These are phyloP conservation scores for Euplexia lucipara DNA, from an alignment of 2,888 invertebrate species.

Conservation along the genomic window DNA sequence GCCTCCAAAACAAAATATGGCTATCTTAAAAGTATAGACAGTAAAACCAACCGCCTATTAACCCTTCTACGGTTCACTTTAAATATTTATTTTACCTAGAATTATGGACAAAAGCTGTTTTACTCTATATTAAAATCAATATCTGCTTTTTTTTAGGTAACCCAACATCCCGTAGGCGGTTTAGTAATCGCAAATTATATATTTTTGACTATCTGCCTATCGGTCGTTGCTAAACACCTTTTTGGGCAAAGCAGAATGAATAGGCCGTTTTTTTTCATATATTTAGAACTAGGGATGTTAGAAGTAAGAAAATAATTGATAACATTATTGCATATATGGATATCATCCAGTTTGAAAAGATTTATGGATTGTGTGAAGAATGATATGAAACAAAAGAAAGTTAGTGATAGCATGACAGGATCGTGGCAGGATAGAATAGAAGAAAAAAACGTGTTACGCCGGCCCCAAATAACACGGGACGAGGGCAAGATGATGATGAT, in stretches of 20 bases:
- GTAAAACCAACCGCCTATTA: neutral
- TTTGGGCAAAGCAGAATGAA: neutral
- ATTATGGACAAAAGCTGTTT: conserved; percentile 28
- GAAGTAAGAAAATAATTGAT: too few species aligned
- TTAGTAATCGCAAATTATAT: neutral
- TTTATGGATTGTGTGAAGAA: too few species aligned
- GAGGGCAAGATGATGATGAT: too few species aligned
- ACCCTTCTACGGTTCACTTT: conserved; percentile 9
- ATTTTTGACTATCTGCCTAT: neutral
- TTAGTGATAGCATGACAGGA: too few species aligned
- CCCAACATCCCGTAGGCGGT: conserved; percentile 25
- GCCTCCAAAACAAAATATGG: conserved; percentile 6
- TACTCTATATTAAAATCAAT: conserved; percentile 14
- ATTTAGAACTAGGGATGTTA: too few species aligned
- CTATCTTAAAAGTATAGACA: conserved; percentile 18
- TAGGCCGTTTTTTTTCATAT: too few species aligned
- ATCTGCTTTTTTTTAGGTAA: conserved; percentile 13
- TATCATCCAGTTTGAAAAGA: too few species aligned
- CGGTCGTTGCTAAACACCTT: neutral
- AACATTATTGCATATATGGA: too few species aligned
- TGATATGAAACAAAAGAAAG: too few species aligned
- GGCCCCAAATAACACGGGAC: too few species aligned
- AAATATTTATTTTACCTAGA: conserved; percentile 16
- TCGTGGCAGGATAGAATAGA: too few species aligned
- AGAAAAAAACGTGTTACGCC: too few species aligned